Evolutionary conservation across 1,140 invertebrate genomes (phyloP), one percentile per base, ranked within the genome.

Genomic region (Bombus impatiens): DNA sequence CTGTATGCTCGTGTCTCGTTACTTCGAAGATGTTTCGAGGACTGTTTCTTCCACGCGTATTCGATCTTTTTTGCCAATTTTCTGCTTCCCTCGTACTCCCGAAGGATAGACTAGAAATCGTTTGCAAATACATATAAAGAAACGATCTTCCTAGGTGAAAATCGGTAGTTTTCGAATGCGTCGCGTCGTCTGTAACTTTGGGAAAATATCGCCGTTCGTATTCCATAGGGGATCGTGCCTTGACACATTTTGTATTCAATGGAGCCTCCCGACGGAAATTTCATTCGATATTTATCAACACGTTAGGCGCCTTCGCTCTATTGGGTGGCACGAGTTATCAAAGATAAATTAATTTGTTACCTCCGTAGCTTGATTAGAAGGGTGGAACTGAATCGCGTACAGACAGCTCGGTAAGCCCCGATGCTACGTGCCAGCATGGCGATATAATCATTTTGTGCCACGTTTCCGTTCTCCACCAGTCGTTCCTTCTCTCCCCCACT

Each of bases 341-440:
- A 86, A 85, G 88, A 92, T 91, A 92, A 94, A 93, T 94, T 92
- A 92, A 93, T 94, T 93, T 93, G 92, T 93, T 92, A 89, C 74
- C 70, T 47, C 28, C 44, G 32, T 71, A 86, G 91, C 92, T 92
- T 93, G 93, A 93, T 94, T 94, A 94, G 92, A 94, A 91, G 92
- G 85, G 77, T 71, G 62, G 77, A 83, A 70, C 35, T 74, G 86
- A 86, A 86, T 80, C 72, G 70, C 80, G 40, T 40, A 71, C 77
- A 42, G 67, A 71, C 59, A 76, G 57, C 62, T 57, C 47, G 87
- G 84, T 71, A 81, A 84, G 78, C 88, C 68, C 65, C 82, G 85
- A 79, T 70, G 80, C 44, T 85, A 89, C 78, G 88, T 90, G 82
- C 80, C 75, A 70, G 37, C 59, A 78, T 40, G 59, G 78, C 74